Evolutionary conservation across 1,140 invertebrate species (phyloP), one percentile per base, ranked within the genome.

Genomic region (Hyles euphorbiae): DNA sequence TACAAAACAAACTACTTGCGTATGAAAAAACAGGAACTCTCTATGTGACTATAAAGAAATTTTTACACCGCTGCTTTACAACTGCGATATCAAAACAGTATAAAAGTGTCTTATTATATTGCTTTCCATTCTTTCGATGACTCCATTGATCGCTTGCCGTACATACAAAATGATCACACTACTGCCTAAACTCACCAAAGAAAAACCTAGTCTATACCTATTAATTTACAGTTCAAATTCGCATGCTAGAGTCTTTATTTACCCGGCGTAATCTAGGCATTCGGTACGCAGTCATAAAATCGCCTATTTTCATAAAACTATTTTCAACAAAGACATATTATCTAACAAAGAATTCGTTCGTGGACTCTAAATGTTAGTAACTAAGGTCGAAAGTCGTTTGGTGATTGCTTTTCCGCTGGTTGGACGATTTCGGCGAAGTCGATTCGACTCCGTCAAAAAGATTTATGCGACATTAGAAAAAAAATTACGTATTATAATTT

Each of bases 281-380:
- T 57, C 46, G 45, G 56, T 57, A 50, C 46, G 56, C 46, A 22
- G 56, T 57, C 56, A 49, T 57, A 57, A 57, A 57, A 56, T 34
- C n/a, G 56, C 47, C 56, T 57, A 48, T 57, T 57, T 57, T 57
- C 56, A 57, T 57, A 57, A 57, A 57, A 57, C 56, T 57, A 57
- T 57, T 57, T 57, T 45, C 3, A 57, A 48, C 56, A 57, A 54
- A 45, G 34, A 40, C 36, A 8, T 40, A 40, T 40, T 40, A 40
- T 40, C 4, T 40, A 8, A 40, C 8, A 8, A 8, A 8, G 8
- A 54, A 44, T 36, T 54, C 22, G 4, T 54, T 2, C 4, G 8
- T 8, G 36, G 4, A 40, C 36, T 8, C 5, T 40, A 22, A 22
- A 40, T 54, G 11, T 22, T 9, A 7, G 22, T 44, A 10, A 11